phyloP scores from a whole-genome alignment of 2,113 vertebrate species.

The cattle (Bos taurus) region ARS-UCD2.0 NC_037347.1:40672001-40672500 shows the following conservation, averaged over 20 bases:
- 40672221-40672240: not conserved
- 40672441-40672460: not conserved
- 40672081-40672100: not conserved
- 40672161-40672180: not conserved
- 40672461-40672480: not conserved
- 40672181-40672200: not conserved
- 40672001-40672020: not conserved
- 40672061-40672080: not conserved
- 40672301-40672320: not conserved
- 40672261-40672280: not conserved
- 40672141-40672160: not conserved
- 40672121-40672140: not conserved
- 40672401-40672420: not conserved
- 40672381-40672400: not conserved
- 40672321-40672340: not conserved
- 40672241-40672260: not conserved
- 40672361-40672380: not conserved
- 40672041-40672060: not conserved
- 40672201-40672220: not conserved
- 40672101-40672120: not conserved
- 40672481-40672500: not conserved
- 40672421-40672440: not conserved
- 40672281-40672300: not conserved
- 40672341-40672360: not conserved
- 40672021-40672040: not conserved